A percentile compares a stretch with the other conserved stretches of the same genome.
Conservation (phyloP, 1,140 invertebrate genomes). For the Drosophila arawakana region DNA sequence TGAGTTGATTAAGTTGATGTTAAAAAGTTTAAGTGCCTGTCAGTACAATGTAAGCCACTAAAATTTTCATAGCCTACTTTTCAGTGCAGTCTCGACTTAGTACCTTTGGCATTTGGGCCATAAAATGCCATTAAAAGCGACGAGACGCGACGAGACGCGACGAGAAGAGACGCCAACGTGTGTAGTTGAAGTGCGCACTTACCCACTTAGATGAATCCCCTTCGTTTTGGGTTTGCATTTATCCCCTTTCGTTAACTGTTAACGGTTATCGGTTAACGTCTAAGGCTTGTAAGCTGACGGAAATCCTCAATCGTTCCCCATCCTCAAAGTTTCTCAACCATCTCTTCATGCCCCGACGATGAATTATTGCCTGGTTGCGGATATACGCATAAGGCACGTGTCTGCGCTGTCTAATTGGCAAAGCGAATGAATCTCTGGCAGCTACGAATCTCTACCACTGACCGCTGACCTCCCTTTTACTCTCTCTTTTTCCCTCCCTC, state of each 20-base stretch:
- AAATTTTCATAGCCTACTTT: conserved; percentile 77
- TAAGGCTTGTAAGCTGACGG: conserved; percentile 79
- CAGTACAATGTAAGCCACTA: conserved; percentile 74
- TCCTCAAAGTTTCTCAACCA: not conserved
- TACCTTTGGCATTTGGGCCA: conserved; percentile 35
- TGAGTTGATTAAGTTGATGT: conserved; percentile 77
- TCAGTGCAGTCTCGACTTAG: conserved; percentile 31
- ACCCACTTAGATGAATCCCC: conserved; percentile 43
- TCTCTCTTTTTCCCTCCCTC: not conserved
- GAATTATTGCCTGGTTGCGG: conserved; percentile 70
- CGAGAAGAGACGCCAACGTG: conserved; percentile 56
- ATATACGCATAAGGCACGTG: conserved; percentile 80
- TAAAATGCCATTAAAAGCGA: conserved; percentile 56
- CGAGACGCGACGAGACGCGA: conserved; percentile 10
- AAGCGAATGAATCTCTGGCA: conserved; percentile 66
- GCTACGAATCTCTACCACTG: conserved; percentile 42
- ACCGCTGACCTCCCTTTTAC: conserved; percentile 19
- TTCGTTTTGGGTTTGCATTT: conserved; percentile 1
- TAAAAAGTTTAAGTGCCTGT: conserved; percentile 78
- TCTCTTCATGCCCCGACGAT: conserved; percentile 28
- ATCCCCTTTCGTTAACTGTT: conserved; percentile 29
- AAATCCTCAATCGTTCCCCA: conserved; percentile 68
- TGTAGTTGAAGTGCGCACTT: conserved; percentile 81
- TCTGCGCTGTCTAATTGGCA: conserved; percentile 80
- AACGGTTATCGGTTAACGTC: conserved; percentile 65